phyloP scores from a whole-genome alignment of 2,888 invertebrate species.

The Habrosyne pyritoides region DNA sequence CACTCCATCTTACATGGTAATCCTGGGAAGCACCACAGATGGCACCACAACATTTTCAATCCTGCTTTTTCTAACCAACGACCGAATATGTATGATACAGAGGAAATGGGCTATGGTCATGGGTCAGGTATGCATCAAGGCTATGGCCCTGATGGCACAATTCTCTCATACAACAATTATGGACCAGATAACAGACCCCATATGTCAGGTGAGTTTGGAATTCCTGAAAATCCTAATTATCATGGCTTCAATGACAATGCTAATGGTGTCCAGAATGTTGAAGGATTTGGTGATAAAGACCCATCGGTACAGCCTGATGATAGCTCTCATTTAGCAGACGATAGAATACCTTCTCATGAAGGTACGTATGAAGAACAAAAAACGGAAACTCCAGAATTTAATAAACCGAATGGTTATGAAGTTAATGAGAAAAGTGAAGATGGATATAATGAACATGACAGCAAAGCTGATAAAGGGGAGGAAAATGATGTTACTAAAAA shows the following conservation, averaged over 20 bases:
- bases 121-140: background rate
- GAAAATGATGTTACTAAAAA: background rate
- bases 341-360: background rate
- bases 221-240: background rate
- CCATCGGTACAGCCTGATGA: background rate
- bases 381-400: background rate
- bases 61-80: background rate
- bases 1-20: background rate
- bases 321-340: background rate
- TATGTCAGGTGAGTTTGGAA: background rate
- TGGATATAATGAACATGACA: background rate
- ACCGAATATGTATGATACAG: background rate
- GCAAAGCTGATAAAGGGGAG: background rate
- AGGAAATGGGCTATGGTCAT: background rate
- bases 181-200: background rate
- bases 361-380: background rate
- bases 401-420: background rate
- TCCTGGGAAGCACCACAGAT: background rate
- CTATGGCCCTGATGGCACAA: background rate
- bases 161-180: background rate
- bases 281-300: background rate
- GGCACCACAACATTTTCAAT: constrained; percentile 1
- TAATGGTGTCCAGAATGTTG: background rate
- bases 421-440: background rate
- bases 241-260: background rate